A percentile compares a stretch with the other conserved stretches of the same genome.
phyloP scores from a whole-genome alignment of 1,140 invertebrate species.

The Anastatus disparis region DNA sequence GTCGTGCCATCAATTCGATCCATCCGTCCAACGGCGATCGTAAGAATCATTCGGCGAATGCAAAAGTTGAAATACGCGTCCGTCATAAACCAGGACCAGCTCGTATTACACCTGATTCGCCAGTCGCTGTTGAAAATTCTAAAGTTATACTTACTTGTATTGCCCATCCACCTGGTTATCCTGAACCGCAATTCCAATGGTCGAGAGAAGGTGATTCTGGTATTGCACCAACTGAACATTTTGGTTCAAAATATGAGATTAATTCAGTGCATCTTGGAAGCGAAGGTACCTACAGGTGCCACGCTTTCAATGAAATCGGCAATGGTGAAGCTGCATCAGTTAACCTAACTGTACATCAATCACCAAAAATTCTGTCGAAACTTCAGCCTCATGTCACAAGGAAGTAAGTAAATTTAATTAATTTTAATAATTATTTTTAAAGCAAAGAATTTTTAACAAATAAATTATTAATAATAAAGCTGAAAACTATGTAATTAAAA shows the following conservation, averaged over 20 bases:
- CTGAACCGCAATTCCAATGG: conserved; percentile 88
- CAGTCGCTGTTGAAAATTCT: conserved; percentile 85
- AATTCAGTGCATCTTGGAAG: conserved; percentile 82
- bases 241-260: conserved; percentile 87
- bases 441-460: too few relatives aligned
- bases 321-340: conserved; percentile 85
- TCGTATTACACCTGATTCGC: conserved; percentile 83
- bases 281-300: conserved; percentile 90
- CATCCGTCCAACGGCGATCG: conserved; percentile 75
- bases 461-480: too few relatives aligned
- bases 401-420: conserved; percentile 56
- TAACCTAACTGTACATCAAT: conserved; percentile 85
- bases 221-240: conserved; percentile 73
- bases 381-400: conserved; percentile 85
- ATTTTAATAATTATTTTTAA: too few relatives aligned
- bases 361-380: conserved; percentile 83
- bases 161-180: conserved; percentile 88
- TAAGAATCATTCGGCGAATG: conserved; percentile 76
- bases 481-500: too few relatives aligned
- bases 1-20: conserved; percentile 84
- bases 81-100: conserved; percentile 89
- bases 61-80: conserved; percentile 82
- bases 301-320: conserved; percentile 89
- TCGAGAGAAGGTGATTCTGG: conserved; percentile 80
- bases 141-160: conserved; percentile 86